A percentile compares a stretch with the other conserved stretches of the same genome.
Evolutionary conservation across 1,140 invertebrate species (phyloP).

Genomic region (Lepidostoma basale): DNA sequence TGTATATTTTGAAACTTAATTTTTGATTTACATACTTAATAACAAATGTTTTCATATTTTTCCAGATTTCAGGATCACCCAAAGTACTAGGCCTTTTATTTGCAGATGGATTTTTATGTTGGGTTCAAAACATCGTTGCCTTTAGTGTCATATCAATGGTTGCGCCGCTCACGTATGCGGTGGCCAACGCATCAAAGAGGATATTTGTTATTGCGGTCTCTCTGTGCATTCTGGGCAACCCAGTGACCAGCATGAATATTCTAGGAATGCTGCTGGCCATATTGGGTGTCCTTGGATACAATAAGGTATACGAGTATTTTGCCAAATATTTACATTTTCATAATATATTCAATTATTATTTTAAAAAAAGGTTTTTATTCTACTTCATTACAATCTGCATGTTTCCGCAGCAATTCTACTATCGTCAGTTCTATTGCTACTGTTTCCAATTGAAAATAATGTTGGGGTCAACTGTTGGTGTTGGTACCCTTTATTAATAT

Average conservation of each 20-base stretch:
- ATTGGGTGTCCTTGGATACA: constrained; percentile 89
- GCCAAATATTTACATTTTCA: background rate
- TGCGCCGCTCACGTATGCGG: constrained; percentile 91
- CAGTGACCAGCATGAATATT: constrained; percentile 86
- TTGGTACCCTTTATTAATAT: too few species aligned
- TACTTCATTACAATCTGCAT: too few species aligned
- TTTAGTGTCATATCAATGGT: constrained; percentile 91
- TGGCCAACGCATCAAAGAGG: constrained; percentile 94
- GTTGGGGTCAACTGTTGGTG: too few species aligned
- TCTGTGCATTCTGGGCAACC: constrained; percentile 88
- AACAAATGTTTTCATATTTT: constrained; percentile 42
- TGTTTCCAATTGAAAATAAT: constrained; percentile 19
- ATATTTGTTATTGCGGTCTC: constrained; percentile 92
- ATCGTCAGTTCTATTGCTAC: too few species aligned
- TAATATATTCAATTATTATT: too few species aligned
- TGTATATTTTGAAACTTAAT: too few species aligned
- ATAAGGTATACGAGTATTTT: constrained; percentile 65
- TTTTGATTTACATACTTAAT: too few species aligned
- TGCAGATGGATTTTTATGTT: constrained; percentile 87
- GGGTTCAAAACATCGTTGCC: constrained; percentile 93
- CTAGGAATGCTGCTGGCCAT: constrained; percentile 92
- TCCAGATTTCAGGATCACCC: constrained; percentile 59
- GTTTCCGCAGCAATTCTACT: too few species aligned
- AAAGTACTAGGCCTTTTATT: constrained; percentile 70
- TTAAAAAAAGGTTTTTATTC: too few species aligned